Conservation (phyloP, 53 echinoderm and acorn worm species). For the Holothuria leucospilota region DNA sequence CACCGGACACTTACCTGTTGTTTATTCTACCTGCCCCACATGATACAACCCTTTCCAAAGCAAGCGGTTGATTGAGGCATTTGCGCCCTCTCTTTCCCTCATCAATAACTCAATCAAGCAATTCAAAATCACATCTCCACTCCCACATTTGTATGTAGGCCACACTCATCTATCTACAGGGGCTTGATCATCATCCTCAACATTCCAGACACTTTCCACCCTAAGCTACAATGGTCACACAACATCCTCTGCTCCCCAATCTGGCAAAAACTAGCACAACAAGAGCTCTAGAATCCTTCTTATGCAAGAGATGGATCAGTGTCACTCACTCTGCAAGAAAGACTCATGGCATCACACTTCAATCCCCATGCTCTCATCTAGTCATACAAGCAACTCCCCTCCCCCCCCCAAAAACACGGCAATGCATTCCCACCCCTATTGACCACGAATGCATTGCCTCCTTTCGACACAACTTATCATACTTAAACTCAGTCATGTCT, state of each 20-base stretch:
- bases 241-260: conserved; percentile 38
- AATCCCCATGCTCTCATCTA: conserved; percentile 31
- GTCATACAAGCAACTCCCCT: conserved; percentile 58
- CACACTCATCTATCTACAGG: conserved; percentile 56
- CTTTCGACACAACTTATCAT: conserved; percentile 5
- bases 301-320: conserved; percentile 33
- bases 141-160: conserved; percentile 44
- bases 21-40: conserved; percentile 33
- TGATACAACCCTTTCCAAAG: conserved; percentile 63
- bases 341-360: conserved; percentile 36
- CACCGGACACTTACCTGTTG: no score
- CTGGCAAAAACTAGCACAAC: conserved; percentile 41
- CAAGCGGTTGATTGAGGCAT: conserved; percentile 49
- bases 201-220: conserved; percentile 42
- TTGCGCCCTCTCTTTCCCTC: no score
- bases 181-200: conserved; percentile 32
- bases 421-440: conserved; percentile 43
- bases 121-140: conserved; percentile 56
- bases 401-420: conserved; percentile 23
- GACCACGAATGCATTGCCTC: conserved; percentile 1
- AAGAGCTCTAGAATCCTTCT: no score
- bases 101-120: conserved; percentile 61
- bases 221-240: conserved; percentile 42
- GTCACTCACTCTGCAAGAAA: conserved; percentile 47
- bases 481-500: conserved; percentile 41